These are phyloP conservation scores for Plotosus lineatus DNA, from an alignment of 2,113 vertebrate species.

Conservation along the genomic window DNA sequence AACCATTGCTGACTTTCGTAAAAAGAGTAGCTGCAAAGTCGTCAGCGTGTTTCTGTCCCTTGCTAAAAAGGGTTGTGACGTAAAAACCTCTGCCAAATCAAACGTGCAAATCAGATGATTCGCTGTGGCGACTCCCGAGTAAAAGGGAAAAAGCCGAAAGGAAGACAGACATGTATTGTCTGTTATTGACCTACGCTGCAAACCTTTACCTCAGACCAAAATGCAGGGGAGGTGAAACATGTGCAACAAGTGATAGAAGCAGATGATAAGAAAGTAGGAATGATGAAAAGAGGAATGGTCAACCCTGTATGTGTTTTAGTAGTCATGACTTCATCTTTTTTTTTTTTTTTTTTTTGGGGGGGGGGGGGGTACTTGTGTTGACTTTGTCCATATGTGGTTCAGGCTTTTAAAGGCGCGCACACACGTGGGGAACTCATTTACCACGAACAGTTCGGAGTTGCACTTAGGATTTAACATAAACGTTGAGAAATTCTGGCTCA, in stretches of 20 bases:
- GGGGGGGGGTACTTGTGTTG: conserved; percentile 27
- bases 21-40: too few species aligned
- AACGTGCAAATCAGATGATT: too few species aligned
- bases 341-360: conserved; percentile 16
- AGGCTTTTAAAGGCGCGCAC: conserved; percentile 10
- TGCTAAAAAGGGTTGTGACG: too few species aligned
- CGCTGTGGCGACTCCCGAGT: too few species aligned
- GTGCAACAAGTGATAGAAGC: conserved; percentile 34
- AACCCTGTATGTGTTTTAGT: conserved; percentile 50
- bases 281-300: conserved; percentile 35
- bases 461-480: conserved; percentile 7
- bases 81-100: too few species aligned
- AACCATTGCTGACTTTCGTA: too few species aligned
- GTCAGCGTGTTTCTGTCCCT: too few species aligned
- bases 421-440: neutral
- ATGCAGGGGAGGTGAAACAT: conserved; percentile 30
- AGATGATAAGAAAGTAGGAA: conserved; percentile 44
- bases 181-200: too few species aligned
- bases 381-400: conserved; percentile 15
- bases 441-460: conserved; percentile 6
- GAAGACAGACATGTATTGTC: too few species aligned
- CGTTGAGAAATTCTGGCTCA: neutral
- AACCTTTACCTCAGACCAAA: conserved; percentile 42
- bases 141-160: too few species aligned
- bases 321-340: conserved; percentile 59